Percentiles rank a stretch among this genome's conserved stretches.
Conservation (phyloP, 2,113 vertebrate genomes). For the Chelonoidis abingdonii region DNA sequence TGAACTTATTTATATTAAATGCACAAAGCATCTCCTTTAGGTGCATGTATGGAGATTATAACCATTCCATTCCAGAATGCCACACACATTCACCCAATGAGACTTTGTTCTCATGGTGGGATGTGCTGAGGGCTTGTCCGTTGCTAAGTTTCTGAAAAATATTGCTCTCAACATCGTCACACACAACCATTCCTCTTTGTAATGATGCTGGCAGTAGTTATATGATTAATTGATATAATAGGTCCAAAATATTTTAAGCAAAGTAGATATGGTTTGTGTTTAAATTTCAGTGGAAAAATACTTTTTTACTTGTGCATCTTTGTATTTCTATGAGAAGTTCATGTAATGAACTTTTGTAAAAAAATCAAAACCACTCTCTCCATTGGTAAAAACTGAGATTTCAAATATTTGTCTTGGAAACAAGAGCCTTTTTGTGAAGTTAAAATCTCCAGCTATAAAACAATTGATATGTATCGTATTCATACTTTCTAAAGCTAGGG, state of each 20-base stretch:
- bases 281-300: background rate
- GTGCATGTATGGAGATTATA: background rate
- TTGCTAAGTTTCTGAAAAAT: background rate
- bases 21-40: background rate
- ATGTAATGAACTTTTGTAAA: background rate
- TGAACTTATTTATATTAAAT: background rate
- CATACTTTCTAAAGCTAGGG: too few relatives aligned
- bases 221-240: background rate
- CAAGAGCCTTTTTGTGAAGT: background rate
- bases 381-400: background rate
- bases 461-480: background rate
- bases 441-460: background rate
- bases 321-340: background rate
- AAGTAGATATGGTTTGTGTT: background rate
- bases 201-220: background rate
- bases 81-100: background rate
- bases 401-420: background rate
- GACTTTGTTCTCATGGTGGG: background rate
- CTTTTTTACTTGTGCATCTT: background rate
- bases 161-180: background rate
- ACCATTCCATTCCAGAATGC: background rate
- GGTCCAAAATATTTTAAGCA: background rate
- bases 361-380: background rate
- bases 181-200: background rate
- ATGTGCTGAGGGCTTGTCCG: background rate